phyloP scores from a whole-genome alignment of 2,888 invertebrate genomes.

The Malacosoma neustria region DNA sequence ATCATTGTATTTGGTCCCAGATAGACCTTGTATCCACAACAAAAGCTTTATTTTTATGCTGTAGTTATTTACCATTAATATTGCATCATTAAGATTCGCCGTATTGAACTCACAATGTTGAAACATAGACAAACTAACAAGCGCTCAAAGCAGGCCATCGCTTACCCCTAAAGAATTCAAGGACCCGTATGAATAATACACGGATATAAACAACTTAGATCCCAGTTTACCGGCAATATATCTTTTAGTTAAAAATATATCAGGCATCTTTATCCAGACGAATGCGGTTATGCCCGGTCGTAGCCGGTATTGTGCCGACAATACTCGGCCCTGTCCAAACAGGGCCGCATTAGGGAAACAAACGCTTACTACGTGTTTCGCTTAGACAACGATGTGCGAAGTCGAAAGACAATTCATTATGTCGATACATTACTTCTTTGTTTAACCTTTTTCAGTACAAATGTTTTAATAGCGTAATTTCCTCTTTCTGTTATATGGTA shows the following conservation, averaged over 20 bases:
- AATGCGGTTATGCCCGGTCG: slow-evolving; percentile 4
- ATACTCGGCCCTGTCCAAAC: slow-evolving; percentile 17
- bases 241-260: slow-evolving; percentile 4
- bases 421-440: background rate
- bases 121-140: too few relatives aligned
- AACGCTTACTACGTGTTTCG: slow-evolving; percentile 30
- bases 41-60: too few relatives aligned
- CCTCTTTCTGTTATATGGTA: too few relatives aligned
- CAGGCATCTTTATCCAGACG: slow-evolving; percentile 13
- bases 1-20: too few relatives aligned
- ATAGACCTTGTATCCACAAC: too few relatives aligned
- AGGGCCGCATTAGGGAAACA: slow-evolving; percentile 31
- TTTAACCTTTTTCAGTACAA: too few relatives aligned
- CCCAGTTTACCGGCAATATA: background rate
- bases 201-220: background rate
- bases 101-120: too few relatives aligned
- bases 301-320: slow-evolving; percentile 10
- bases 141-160: too few relatives aligned
- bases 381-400: slow-evolving; percentile 7
- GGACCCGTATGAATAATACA: background rate
- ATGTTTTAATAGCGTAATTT: too few relatives aligned
- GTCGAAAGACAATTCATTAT: background rate
- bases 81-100: too few relatives aligned
- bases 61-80: too few relatives aligned
- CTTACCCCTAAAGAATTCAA: background rate